These are phyloP conservation scores for Tortrix viridana DNA, from an alignment of 2,888 invertebrate genomes.

Conservation along the genomic window DNA sequence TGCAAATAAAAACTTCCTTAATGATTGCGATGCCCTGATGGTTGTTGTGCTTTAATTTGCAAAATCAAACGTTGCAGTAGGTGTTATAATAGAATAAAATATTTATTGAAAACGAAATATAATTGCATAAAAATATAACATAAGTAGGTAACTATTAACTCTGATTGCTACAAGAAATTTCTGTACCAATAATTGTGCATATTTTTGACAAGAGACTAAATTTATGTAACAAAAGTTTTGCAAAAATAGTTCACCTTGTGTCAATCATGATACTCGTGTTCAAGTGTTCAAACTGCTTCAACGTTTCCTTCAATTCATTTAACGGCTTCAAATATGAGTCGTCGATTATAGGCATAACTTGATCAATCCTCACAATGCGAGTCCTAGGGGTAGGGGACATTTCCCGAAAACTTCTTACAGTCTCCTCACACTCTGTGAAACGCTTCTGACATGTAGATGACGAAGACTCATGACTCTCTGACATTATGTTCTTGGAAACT, in stretches of 20 bases:
- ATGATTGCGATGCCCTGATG: too few species aligned
- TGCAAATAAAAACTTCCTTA: too few species aligned
- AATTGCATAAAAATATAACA: too few species aligned
- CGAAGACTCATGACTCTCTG: conserved; percentile 54
- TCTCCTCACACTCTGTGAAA: conserved; percentile 45
- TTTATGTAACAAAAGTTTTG: too few species aligned
- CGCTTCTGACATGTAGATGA: conserved; percentile 45
- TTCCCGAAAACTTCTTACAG: conserved; percentile 59
- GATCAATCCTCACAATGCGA: conserved; percentile 65
- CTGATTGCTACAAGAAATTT: too few species aligned
- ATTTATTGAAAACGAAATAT: too few species aligned
- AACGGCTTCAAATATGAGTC: conserved; percentile 85
- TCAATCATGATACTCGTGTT: conserved; percentile 85
- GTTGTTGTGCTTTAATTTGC: too few species aligned
- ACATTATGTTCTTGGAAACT: conserved; percentile 54
- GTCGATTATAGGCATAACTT: conserved; percentile 74
- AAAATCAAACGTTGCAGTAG: too few species aligned
- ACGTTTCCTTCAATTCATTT: conserved; percentile 84
- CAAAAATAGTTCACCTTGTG: conserved; percentile 84
- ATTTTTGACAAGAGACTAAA: too few species aligned
- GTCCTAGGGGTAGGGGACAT: conserved; percentile 68
- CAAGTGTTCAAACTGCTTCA: conserved; percentile 86
- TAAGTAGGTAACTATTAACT: too few species aligned
- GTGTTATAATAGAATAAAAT: too few species aligned
- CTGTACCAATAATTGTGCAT: too few species aligned